phyloP scores from a whole-genome alignment of 2,113 vertebrate genomes.

The Vombatus ursinus region DNA sequence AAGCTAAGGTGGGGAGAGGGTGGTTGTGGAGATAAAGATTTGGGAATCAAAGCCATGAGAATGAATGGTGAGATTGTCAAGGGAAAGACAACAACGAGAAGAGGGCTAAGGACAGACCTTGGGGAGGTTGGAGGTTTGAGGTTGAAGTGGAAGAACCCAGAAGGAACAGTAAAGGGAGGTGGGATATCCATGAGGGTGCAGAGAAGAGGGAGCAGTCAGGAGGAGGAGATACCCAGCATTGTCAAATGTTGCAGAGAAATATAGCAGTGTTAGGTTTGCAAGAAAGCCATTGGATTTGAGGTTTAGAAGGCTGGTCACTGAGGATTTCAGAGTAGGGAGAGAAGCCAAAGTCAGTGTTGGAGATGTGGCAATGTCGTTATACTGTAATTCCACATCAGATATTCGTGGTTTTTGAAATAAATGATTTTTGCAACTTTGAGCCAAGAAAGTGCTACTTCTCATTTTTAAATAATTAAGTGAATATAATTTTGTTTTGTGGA shows the following conservation, averaged over 20 bases:
- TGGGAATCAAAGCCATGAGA: not conserved
- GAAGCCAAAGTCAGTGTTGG: not conserved
- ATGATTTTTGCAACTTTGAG: not conserved
- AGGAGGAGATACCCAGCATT: not conserved
- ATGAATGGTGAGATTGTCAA: not conserved
- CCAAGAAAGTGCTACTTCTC: not conserved
- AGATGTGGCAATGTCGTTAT: not conserved
- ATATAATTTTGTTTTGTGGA: not conserved
- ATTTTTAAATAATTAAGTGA: not conserved
- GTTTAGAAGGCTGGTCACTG: not conserved
- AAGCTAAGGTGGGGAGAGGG: not conserved
- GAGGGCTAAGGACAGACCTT: not conserved
- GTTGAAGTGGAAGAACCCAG: not conserved
- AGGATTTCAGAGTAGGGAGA: not conserved
- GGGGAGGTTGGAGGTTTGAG: not conserved
- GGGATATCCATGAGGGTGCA: not conserved
- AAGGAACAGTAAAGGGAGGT: not conserved
- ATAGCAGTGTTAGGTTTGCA: not conserved
- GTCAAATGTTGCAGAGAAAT: not conserved
- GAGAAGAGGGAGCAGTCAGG: not conserved
- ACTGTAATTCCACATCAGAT: not conserved
- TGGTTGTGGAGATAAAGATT: not conserved
- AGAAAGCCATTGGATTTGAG: not conserved
- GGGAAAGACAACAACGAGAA: not conserved
- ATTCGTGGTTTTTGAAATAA: not conserved